These are phyloP conservation scores for Cephalopachus bancanus DNA, from an alignment of 2,797 vertebrate species.

Conservation along the genomic window DNA sequence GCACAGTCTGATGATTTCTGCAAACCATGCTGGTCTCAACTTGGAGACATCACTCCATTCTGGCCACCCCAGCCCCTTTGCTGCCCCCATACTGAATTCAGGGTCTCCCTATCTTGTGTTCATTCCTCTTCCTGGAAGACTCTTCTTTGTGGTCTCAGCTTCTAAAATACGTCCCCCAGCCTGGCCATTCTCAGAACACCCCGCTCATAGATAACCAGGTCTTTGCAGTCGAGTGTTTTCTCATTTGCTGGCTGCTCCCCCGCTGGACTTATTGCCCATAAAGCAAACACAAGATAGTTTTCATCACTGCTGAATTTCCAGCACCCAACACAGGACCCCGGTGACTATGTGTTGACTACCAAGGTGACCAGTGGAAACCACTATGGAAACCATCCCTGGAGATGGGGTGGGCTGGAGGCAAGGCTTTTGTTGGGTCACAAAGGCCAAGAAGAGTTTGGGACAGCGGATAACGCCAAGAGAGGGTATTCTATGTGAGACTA, in stretches of 20 bases:
- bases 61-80: not conserved
- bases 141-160: not conserved
- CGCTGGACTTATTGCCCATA: too few species aligned
- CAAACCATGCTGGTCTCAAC: not conserved
- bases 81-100: too few species aligned
- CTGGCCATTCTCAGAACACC: not conserved
- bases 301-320: not conserved
- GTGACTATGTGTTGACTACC: not conserved
- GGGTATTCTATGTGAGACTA: not conserved
- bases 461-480: not conserved
- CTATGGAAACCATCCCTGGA: not conserved
- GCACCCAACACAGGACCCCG: not conserved
- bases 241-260: not conserved
- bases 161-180: not conserved
- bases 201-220: not conserved
- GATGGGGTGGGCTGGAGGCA: not conserved
- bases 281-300: not conserved
- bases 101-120: not conserved
- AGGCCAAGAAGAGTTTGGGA: not conserved
- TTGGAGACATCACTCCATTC: not conserved
- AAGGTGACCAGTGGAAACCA: not conserved
- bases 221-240: not conserved
- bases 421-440: not conserved
- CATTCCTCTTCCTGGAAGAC: conserved; percentile 1
- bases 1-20: not conserved